Base-by-base conservation (phyloP, 2,797 vertebrate species). In the Tapera naevia region DNA sequence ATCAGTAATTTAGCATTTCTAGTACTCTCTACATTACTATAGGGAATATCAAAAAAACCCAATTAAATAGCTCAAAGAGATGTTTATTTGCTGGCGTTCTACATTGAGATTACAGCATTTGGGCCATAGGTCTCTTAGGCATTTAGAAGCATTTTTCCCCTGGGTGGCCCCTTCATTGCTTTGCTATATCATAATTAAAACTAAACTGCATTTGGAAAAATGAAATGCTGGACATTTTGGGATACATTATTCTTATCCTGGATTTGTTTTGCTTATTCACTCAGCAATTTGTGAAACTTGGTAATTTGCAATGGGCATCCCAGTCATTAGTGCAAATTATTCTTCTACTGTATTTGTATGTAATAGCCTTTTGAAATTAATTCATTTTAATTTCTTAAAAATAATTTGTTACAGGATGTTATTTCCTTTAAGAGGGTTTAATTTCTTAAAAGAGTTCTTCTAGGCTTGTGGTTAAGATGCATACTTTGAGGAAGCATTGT, bases 301-400 rank as follows among this genome's bases (percentile, higher is more conserved):
- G 61, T 94, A 95, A 97, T 97, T 96, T 97, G 88, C 79, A 91
- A 91, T 86, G 95, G 95, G 80, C 95, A 94, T 95, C 86, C 95
- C 90, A 92, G 95, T 96, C 91, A 97, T 97, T 97, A 97, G 81
- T 79, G 71, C 61, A 94, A 96, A 97, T 97, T 96, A 96, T 92
- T 89, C 79, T 86, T 95, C 88, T 86, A 93, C 94, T 86, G 61
- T 96, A 95, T 97, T 95, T 95, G 58, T 86, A 94, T 95, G 94
- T 96, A 97, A 95, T 95, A 97, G 93, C 86, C 89, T 96, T 95
- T 95, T 91, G 80, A 95, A 95, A 97, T 97, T 95, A 80, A 89
- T 96, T 90, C 45, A 84, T 89, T 94, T 97, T 91, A 96, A 93
- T 95, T 95, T 64, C 80, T 95, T 90, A 43, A 84, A 91, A 91